Evolutionary conservation across 1,140 invertebrate species (phyloP).

Genomic region (Eriosoma lanigerum): DNA sequence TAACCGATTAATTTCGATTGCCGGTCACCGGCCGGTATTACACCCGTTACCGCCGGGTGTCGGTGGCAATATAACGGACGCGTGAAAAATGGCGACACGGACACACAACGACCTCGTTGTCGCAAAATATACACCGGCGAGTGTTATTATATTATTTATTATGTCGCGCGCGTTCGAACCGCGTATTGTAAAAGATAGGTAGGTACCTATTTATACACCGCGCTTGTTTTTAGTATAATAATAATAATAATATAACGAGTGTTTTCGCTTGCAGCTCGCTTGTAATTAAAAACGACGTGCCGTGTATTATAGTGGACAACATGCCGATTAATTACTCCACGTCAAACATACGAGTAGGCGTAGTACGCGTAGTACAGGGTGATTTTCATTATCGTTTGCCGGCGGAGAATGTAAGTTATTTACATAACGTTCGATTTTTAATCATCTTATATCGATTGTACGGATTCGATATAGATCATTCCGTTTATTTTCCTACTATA

Average conservation of each 20-base stretch:
- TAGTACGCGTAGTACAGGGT: too few relatives aligned
- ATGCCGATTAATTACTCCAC: slow-evolving; percentile 36
- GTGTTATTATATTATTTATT: not conserved
- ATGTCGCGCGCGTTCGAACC: too few relatives aligned
- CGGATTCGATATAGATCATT: too few relatives aligned
- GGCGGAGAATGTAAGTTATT: too few relatives aligned
- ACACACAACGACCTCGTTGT: not conserved
- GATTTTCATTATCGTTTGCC: too few relatives aligned
- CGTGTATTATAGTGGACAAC: slow-evolving; percentile 16
- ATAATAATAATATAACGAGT: not conserved
- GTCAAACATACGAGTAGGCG: not conserved
- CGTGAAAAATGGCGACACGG: slow-evolving; percentile 20
- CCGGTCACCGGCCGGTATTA: not conserved
- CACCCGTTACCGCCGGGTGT: not conserved
- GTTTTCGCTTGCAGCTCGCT: slow-evolving; percentile 17
- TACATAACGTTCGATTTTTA: too few relatives aligned
- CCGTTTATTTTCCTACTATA: too few relatives aligned
- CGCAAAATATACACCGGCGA: not conserved
- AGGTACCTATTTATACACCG: too few relatives aligned
- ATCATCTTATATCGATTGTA: too few relatives aligned
- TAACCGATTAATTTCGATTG: slow-evolving; percentile 25
- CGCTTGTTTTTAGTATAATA: too few relatives aligned
- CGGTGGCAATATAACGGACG: not conserved
- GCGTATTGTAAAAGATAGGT: too few relatives aligned
- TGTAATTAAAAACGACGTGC: slow-evolving; percentile 39